Evolutionary conservation across 2,113 vertebrate genomes (phyloP), one percentile per base, ranked within the genome.

Genomic region (Dasyurus viverrinus): DNA sequence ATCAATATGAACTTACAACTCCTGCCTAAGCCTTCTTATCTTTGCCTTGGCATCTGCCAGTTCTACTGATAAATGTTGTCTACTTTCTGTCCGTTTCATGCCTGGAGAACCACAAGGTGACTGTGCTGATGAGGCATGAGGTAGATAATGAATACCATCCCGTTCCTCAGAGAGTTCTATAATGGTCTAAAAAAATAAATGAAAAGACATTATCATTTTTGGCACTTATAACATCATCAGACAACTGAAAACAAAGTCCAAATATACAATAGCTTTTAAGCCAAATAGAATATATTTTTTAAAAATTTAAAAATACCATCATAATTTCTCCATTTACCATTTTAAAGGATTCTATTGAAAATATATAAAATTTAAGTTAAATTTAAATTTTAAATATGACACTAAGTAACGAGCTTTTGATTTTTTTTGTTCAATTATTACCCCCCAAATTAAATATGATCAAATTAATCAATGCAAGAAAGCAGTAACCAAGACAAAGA

Each of bases 11-110:
- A 99, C 99, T 99, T 98, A 99, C 99, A 99, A 98, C 98, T 99
- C 99, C 97, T 99, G 99, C 52, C 99, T 99, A 54, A 99, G 99
- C 91, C 99, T 98, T 96, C 99, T 98, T 97, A 99, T 99, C 98
- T 99, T 99, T 95, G 99, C 99, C 97, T 99, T 99, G 97, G 99
- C 99, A 68, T 99, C 99, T 11, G 99, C 99, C 60, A 99, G 96
- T 98, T 99, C 99, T 96, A 99, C 99, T 0, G 99, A 99, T 84
- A 99, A 99, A 98, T 99, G 99, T 96, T 99, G 99, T 30, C 99
- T 98, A 98, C 99, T 99, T 97, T 99, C 99, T 0, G 99, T 99
- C 97, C 99, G 99, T 89, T 99, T 99, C 99, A 99, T 99, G 96
- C 99, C 99, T 46, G 99, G 99, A 76, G 99, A 99, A 60, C 99